A percentile compares a stretch with the other conserved stretches of the same genome.
Evolutionary conservation across 2,113 vertebrate species (phyloP).

Genomic region (Antechinus stuartii): DNA sequence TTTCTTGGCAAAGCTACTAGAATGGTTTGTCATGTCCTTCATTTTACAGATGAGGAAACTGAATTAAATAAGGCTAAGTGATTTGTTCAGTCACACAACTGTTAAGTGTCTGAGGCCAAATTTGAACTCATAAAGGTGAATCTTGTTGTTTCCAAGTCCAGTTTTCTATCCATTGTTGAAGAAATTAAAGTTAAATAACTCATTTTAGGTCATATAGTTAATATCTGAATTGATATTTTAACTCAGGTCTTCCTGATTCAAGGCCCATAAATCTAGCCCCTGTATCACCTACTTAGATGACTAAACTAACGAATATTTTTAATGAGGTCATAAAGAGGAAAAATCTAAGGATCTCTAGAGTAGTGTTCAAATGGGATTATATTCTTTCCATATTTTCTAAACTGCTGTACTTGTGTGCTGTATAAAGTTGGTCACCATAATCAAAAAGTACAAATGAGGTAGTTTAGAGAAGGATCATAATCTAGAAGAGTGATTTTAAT

Average conservation of each 20-base stretch:
- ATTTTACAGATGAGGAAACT: background rate
- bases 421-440: background rate
- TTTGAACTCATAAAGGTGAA: background rate
- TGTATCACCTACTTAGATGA: background rate
- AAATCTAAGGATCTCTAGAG: background rate
- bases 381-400: background rate
- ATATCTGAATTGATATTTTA: background rate
- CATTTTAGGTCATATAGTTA: background rate
- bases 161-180: background rate
- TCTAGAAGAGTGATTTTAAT: background rate
- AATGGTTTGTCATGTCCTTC: background rate
- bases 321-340: background rate
- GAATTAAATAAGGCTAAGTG: background rate
- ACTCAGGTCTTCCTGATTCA: background rate
- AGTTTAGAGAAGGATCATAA: background rate
- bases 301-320: background rate
- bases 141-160: background rate
- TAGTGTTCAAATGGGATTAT: background rate
- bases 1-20: background rate
- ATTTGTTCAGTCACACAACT: background rate
- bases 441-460: background rate
- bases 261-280: background rate
- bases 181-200: background rate
- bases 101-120: background rate
- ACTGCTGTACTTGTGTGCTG: background rate